Base-by-base conservation (phyloP, 2,797 vertebrate species). In the Cynodonichthys magdalenae region DNA sequence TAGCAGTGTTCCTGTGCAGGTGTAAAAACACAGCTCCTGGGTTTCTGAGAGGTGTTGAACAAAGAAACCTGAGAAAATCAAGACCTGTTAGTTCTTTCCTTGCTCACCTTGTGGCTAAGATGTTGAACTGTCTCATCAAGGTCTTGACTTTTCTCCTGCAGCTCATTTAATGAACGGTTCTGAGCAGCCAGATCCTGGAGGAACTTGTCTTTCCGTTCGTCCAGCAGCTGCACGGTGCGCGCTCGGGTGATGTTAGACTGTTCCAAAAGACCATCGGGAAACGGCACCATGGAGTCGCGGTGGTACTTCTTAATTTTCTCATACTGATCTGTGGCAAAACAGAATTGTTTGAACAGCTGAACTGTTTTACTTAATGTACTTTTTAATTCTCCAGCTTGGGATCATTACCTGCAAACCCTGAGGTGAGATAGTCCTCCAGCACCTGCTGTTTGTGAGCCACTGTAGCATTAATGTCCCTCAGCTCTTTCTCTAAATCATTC, bases 51-150 rank as follows among this genome's bases (percentile, higher is more conserved):
- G 24, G 24, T 24, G 24, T 24, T 24, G 24, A 24, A 24, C 24
- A 24, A 24, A 24, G 24, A 24, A 24, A 24, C 3, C 24, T 24
- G 24, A 24, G 24, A 24, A 24, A 24, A 24, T 24, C 24, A 24
- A 24, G 24, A 24, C 2, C 9, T 7, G 1, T 34, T 12, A 14
- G 36, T 4, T 39, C 11, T 39, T 14, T 36, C 34, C 10, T 10
- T 36, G 8, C 50, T 50, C 27, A 94, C 95, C 93, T 92, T 94
- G 64, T 93, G 55, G 24, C 92, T 95, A 64, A 95, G 89, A 14
- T 75, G n/a, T 2, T 77, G 58, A 28, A 93, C 49, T 9, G 50
- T 86, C 49, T 79, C 64, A 6, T 90, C 67, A 51, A 96, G 79
- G 10, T 88, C 77, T 1, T 81, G 52, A 31, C 82, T 66, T n/a